These are phyloP conservation scores for Euplexia lucipara DNA, from an alignment of 2,888 invertebrate genomes.

Conservation along the genomic window DNA sequence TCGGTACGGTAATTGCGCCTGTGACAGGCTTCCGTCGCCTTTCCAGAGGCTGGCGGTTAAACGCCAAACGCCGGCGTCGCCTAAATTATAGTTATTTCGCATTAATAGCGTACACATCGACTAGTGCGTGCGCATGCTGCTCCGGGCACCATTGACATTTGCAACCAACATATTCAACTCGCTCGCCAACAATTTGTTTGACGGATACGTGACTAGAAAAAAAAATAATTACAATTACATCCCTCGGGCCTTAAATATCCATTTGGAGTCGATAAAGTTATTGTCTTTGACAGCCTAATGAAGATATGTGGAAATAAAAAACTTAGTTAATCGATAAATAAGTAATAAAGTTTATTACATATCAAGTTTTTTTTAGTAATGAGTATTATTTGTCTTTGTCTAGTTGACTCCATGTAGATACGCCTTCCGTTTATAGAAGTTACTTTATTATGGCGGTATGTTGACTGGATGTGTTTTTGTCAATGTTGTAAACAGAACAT, in stretches of 20 bases:
- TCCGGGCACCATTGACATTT: conserved; percentile 83
- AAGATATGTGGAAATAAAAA: conserved; percentile 41
- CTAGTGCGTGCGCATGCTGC: conserved; percentile 83
- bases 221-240: conserved; percentile 41
- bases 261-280: conserved; percentile 48
- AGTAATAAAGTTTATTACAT: conserved; percentile 46
- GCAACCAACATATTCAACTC: conserved; percentile 69
- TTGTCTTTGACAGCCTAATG: conserved; percentile 47
- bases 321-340: conserved; percentile 47
- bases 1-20: conserved; percentile 89
- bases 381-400: conserved; percentile 44
- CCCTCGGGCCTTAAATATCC: conserved; percentile 35
- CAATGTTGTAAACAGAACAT: conserved; percentile 25
- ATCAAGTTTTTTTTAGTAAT: conserved; percentile 34
- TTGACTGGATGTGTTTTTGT: conserved; percentile 17
- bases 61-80: conserved; percentile 81
- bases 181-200: conserved; percentile 64
- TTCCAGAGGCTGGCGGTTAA: conserved; percentile 82
- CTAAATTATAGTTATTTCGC: conserved; percentile 89
- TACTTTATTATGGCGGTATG: conserved; percentile 24
- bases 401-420: conserved; percentile 37
- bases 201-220: conserved; percentile 65
- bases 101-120: conserved; percentile 86
- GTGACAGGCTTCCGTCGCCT: conserved; percentile 91
- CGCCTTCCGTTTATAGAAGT: conserved; percentile 32